Evolutionary conservation across 2,888 invertebrate species (phyloP).

Genomic region (Cataglyphis rosenhaueri): DNA sequence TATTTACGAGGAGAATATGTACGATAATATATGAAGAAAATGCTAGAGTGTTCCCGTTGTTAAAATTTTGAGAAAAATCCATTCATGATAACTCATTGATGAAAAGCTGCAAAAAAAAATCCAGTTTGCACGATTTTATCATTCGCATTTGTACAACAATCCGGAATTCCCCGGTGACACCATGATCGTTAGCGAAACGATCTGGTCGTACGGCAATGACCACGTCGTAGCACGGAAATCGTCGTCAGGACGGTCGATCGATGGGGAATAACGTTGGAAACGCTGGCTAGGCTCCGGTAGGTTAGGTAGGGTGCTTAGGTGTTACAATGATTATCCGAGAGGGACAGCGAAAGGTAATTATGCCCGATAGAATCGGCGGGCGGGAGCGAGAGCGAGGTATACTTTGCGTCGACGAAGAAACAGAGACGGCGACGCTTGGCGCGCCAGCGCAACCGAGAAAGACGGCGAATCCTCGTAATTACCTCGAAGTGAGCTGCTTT

Average conservation of each 20-base stretch:
- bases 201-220: constrained; percentile 74
- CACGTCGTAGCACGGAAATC: constrained; percentile 80
- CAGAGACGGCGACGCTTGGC: constrained; percentile 68
- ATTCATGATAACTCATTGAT: not conserved
- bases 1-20: not conserved
- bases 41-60: not conserved
- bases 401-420: constrained; percentile 80
- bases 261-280: constrained; percentile 81
- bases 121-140: constrained; percentile 1
- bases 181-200: constrained; percentile 75
- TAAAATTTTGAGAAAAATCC: not conserved
- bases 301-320: constrained; percentile 85
- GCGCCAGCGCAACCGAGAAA: constrained; percentile 69
- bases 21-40: not conserved
- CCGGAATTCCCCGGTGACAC: constrained; percentile 68
- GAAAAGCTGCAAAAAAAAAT: not conserved
- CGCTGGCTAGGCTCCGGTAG: constrained; percentile 81
- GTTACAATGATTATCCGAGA: constrained; percentile 85
- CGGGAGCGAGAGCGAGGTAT: constrained; percentile 78
- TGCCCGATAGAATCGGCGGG: constrained; percentile 83
- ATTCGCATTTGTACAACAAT: constrained; percentile 60
- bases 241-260: constrained; percentile 81
- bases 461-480: constrained; percentile 83
- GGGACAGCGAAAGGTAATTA: constrained; percentile 85
- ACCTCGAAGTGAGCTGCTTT: constrained; percentile 85